Conservation (phyloP, 2,797 vertebrate species). For the Delichon dasypus region DNA sequence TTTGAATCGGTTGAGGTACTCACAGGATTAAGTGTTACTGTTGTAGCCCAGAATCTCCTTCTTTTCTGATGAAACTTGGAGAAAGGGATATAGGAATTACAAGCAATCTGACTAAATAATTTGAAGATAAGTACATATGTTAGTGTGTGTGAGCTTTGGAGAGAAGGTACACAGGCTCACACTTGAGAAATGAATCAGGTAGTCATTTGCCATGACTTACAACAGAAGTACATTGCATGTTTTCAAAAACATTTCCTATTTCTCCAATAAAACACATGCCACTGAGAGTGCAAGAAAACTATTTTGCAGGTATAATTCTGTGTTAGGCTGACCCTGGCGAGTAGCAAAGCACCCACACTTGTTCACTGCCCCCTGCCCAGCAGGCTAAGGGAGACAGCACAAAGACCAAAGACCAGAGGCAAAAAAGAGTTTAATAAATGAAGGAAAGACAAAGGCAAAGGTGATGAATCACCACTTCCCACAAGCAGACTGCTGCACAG, state of each 20-base stretch:
- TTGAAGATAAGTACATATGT: background rate
- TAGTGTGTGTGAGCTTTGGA: background rate
- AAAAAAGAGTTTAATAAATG: background rate
- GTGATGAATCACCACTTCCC: background rate
- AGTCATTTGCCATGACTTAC: background rate
- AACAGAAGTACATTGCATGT: background rate
- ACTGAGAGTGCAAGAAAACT: background rate
- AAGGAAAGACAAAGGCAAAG: background rate
- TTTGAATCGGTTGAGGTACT: accelerated
- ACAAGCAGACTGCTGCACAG: background rate
- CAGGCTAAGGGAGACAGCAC: background rate
- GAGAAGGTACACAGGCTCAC: background rate
- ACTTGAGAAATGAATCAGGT: background rate
- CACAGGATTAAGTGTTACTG: background rate
- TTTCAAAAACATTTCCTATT: background rate
- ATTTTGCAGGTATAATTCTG: background rate
- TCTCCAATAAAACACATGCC: background rate
- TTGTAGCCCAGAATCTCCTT: background rate
- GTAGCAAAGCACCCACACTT: background rate
- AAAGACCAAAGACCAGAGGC: background rate
- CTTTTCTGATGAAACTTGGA: background rate
- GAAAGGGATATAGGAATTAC: background rate
- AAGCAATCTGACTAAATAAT: background rate
- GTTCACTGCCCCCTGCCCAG: background rate
- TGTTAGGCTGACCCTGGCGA: background rate